Base-by-base conservation (phyloP, 2,113 vertebrate genomes). In the Zootoca vivipara region DNA sequence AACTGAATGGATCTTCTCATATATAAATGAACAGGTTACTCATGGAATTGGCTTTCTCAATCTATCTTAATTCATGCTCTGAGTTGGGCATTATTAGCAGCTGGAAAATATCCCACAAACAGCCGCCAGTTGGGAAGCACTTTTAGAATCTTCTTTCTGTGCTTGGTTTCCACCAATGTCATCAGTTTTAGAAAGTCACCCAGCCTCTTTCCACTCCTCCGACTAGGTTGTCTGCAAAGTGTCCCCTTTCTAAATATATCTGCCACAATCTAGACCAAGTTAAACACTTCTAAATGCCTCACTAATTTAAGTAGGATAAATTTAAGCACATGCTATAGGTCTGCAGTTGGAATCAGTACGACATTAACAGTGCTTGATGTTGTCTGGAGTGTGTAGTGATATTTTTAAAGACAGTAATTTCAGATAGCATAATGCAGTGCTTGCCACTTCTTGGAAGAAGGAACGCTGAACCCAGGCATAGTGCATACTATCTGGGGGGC, bases 121-220 rank as follows among this genome's bases (percentile, higher is more conserved):
- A 85, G 69, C 69, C 89, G 56, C 78, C 85, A 58, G 5, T 86
- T 87, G 20, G 46, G 30, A 28, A 62, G 9, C 80, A 89, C 40
- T 18, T 24, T 26, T 73, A 33, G n/a, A 64, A 5, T 7, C 87
- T 78, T 58, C 40, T 82, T 83, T 83, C 26, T 83, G 79, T 30
- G 33, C 38, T 46, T 82, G 35, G 22, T 38, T 91, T 16, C 40
- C 7, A 83, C 46, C 18, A 81, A 12, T 24, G 3, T 52, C 24
- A 81, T 42, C 83, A 5, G 3, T 72, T 86, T 78, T 4, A 86
- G 35, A 22, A 83, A 82, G 74, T 2, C 80, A 28, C 10, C 40
- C 7, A 74, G 38, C 2, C 2, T 73, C 2, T 30, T 16, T 10
- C 7, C 10, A 30, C 20, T 52, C 12, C 28, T 33, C 4, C 12